phyloP scores from a whole-genome alignment of 2,113 vertebrate genomes.

The Anseranas semipalmata region DNA sequence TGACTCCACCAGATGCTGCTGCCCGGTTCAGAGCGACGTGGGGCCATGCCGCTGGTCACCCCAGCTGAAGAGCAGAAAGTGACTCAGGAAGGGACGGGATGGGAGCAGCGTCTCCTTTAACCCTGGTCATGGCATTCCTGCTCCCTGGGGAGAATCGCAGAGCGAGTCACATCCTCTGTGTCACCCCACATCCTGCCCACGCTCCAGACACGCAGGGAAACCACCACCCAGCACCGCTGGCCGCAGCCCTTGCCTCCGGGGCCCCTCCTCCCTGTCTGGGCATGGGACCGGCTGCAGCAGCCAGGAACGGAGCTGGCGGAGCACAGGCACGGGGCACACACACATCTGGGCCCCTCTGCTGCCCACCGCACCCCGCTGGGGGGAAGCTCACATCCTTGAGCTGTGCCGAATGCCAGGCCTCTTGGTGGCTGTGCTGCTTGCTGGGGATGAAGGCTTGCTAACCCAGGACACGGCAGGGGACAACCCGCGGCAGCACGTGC shows the following conservation, averaged over 20 bases:
- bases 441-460: neutral
- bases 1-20: neutral
- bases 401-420: neutral
- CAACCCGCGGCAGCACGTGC: neutral
- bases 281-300: neutral
- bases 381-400: neutral
- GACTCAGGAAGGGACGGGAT: neutral
- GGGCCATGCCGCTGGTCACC: neutral
- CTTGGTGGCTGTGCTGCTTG: neutral
- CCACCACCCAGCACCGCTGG: neutral
- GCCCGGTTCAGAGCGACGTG: neutral
- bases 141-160: neutral
- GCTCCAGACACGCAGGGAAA: conserved; percentile 30
- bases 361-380: neutral
- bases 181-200: conserved; percentile 65
- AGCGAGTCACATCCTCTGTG: conserved; percentile 66
- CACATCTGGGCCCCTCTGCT: neutral
- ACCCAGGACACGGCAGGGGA: neutral
- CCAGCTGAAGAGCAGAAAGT: neutral
- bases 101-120: conserved; percentile 6
- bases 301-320: neutral
- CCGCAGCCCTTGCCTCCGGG: neutral
- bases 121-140: neutral
- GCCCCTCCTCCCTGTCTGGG: conserved; percentile 28
- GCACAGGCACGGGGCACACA: neutral